Evolutionary conservation across 2,797 vertebrate genomes (phyloP), one percentile per base, ranked within the genome.

Genomic region (Aplochiton taeniatus): DNA sequence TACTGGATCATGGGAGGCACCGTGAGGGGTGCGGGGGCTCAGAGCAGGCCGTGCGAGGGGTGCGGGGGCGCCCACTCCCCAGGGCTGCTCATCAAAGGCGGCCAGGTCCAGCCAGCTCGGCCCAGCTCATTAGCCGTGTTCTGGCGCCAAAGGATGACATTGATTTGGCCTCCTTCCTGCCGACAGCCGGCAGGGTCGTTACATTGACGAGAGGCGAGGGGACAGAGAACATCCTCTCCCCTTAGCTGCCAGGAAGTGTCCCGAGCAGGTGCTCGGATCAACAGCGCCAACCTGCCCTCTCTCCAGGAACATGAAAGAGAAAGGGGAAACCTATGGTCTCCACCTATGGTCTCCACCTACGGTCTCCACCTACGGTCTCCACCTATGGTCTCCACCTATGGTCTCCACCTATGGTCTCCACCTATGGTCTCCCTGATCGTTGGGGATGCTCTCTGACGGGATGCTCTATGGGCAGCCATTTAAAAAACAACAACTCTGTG

Each of bases 91-190:
- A 62, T 65, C n/a, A 18, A 10, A 57, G 58, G 17, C 58, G 54
- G 20, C 17, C 14, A 9, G 47, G 31, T 61, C 66, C 19, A 55
- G 45, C 57, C 41, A 54, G 70, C 56, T 31, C 31, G 3, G 31
- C 49, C 72, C 49, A 62, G 63, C 64, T 72, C 63, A 69, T 83
- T 76, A 67, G 60, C 78, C 64, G 73, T 4, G 46, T 74, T 61
- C 65, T 69, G 47, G 14, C 55, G 64, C 68, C 2, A 14, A 75
- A 80, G 53, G 42, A 47, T 16, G 58, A 79, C 68, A 85, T 84
- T 66, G 81, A 85, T 87, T 80, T 68, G 67, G 77, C 18, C 68
- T 8, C n/a, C 47, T 53, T 65, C 75, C 81, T 63, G 71, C 79
- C 71, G 82, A 73, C 67, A 67, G 60, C 47, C 18, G 16, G 0